phyloP scores from a whole-genome alignment of 2,113 vertebrate species.

The Budorcas taxicolor region DNA sequence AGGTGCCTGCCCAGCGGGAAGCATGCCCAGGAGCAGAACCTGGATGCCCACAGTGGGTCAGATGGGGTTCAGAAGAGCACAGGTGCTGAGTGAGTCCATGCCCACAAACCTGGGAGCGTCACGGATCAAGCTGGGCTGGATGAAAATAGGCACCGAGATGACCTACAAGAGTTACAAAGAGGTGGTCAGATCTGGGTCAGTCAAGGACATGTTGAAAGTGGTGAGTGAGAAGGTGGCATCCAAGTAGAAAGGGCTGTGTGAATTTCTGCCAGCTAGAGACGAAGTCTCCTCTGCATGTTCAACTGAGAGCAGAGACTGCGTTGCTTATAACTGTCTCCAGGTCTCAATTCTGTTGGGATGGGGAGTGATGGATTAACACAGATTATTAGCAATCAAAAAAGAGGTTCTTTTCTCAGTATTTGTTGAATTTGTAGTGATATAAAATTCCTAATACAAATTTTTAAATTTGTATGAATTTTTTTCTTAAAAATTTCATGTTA shows the following conservation, averaged over 20 bases:
- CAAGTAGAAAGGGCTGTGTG: not conserved
- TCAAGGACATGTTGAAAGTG: not conserved
- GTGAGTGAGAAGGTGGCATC: not conserved
- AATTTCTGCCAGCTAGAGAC: not conserved
- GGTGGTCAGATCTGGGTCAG: not conserved
- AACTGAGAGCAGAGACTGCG: not conserved
- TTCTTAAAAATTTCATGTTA: not conserved
- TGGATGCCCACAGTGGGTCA: slow-evolving; percentile 4
- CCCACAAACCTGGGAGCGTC: not conserved
- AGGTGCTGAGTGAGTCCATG: not conserved
- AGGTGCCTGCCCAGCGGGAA: slow-evolving; percentile 47
- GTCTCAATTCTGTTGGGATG: not conserved
- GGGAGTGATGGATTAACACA: not conserved
- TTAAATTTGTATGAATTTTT: not conserved
- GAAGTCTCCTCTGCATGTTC: not conserved
- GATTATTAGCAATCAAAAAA: not conserved
- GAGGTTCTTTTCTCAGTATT: not conserved
- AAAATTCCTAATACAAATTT: not conserved
- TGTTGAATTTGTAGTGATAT: not conserved
- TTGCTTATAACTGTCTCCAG: not conserved
- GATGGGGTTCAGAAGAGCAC: slow-evolving; percentile 14
- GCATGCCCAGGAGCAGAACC: not conserved
- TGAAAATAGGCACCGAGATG: not conserved
- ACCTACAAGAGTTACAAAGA: not conserved
- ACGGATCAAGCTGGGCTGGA: not conserved